phyloP scores from a whole-genome alignment of 2,888 invertebrate species.

The Polydrusus cervinus region DNA sequence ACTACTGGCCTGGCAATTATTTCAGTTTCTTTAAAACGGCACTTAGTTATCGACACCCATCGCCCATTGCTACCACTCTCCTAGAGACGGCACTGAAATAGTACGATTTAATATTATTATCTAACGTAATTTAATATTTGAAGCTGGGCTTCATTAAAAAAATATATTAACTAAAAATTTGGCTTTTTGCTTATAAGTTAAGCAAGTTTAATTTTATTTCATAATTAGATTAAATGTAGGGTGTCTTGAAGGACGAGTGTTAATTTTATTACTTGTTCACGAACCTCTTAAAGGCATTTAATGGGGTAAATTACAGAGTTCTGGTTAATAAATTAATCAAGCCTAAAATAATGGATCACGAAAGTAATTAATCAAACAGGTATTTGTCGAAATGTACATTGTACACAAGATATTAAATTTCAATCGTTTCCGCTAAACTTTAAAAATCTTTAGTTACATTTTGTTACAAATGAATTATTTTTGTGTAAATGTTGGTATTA shows the following conservation, averaged over 20 bases:
- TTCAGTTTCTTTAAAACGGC: too few relatives aligned
- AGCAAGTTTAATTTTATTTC: conserved; percentile 13
- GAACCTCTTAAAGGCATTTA: conserved; percentile 21
- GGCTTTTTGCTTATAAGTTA: not conserved
- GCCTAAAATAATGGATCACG: conserved; percentile 10
- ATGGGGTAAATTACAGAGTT: conserved; percentile 7
- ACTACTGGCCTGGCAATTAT: too few relatives aligned
- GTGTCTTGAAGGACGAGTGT: conserved; percentile 7
- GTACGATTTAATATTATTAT: too few relatives aligned
- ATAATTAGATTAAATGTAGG: conserved; percentile 3
- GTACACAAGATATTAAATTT: not conserved
- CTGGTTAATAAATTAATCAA: conserved; percentile 15
- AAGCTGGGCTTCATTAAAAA: not conserved
- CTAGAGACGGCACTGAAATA: too few relatives aligned
- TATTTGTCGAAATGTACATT: not conserved
- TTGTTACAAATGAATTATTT: too few relatives aligned
- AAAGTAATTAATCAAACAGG: conserved; percentile 1
- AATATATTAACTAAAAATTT: conserved; percentile 3
- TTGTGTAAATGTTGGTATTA: too few relatives aligned
- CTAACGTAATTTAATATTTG: too few relatives aligned
- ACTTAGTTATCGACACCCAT: too few relatives aligned
- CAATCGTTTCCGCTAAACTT: too few relatives aligned
- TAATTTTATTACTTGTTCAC: conserved; percentile 20
- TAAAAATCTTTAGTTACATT: not conserved
- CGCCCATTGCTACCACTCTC: too few relatives aligned